Conservation (phyloP, 1,140 invertebrate species). For the Babylonia areolata region DNA sequence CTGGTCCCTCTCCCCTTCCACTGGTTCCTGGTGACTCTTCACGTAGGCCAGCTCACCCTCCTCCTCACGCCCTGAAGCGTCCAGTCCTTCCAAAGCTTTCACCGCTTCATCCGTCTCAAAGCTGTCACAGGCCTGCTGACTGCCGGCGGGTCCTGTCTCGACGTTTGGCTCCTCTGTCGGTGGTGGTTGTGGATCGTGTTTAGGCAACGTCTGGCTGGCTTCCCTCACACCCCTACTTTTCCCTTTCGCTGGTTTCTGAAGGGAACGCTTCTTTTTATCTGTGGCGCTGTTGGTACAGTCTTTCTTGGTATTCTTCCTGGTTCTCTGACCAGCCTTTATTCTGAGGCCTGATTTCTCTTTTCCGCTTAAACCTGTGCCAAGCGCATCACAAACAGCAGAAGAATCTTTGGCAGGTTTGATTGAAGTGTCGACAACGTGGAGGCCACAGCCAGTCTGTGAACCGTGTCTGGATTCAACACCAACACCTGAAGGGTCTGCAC, state of each 20-base stretch:
- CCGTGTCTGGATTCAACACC: too few relatives aligned
- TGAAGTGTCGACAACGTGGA: too few relatives aligned
- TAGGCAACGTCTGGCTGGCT: too few relatives aligned
- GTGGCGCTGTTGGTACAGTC: neutral
- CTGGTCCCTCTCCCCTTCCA: neutral
- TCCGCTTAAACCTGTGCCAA: too few relatives aligned
- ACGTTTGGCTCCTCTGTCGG: neutral
- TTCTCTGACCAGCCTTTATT: too few relatives aligned
- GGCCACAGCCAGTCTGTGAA: too few relatives aligned
- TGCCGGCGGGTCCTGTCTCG: neutral
- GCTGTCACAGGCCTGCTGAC: neutral
- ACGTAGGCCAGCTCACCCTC: neutral
- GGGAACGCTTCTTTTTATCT: neutral
- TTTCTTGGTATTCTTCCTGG: neutral
- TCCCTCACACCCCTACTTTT: neutral
- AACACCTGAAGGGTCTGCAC: neutral
- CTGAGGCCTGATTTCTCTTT: too few relatives aligned
- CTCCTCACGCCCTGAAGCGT: neutral
- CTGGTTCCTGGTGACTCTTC: neutral
- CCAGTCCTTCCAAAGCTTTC: neutral
- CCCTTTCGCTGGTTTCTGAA: neutral
- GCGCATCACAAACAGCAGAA: too few relatives aligned
- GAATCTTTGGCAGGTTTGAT: too few relatives aligned
- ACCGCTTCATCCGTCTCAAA: neutral
- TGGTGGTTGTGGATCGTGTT: too few relatives aligned